Conservation (phyloP, 2,797 vertebrate species). For the Sebastes matsubarae region DNA sequence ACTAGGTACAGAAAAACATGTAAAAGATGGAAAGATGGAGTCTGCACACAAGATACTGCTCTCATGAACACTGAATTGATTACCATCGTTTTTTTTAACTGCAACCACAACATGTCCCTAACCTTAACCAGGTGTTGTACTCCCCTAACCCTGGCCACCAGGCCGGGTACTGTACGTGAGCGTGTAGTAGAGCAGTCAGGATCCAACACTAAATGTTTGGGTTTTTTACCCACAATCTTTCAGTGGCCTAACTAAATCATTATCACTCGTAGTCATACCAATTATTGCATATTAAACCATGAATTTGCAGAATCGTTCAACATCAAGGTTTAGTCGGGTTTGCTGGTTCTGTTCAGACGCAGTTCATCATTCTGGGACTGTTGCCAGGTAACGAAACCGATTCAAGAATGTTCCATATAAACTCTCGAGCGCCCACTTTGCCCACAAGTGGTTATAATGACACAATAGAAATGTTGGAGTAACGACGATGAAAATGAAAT, state of each 20-base stretch:
- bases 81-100: no score
- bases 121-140: background rate
- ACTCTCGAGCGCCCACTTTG: background rate
- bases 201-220: background rate
- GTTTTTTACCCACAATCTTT: background rate
- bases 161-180: no score
- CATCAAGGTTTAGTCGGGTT: background rate
- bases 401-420: constrained; percentile 24
- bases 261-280: background rate
- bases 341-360: background rate
- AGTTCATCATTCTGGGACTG: background rate
- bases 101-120: background rate
- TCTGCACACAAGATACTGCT: no score
- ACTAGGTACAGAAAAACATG: no score
- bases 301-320: background rate
- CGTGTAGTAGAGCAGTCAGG: background rate
- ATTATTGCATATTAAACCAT: background rate
- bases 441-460: background rate
- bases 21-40: no score
- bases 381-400: background rate
- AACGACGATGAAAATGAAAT: background rate
- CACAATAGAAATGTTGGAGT: background rate
- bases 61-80: no score
- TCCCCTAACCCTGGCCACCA: background rate
- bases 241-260: background rate